Evolutionary conservation across 1,140 invertebrate species (phyloP), one percentile per base, ranked within the genome.

Genomic region (Temnothorax longispinosus): DNA sequence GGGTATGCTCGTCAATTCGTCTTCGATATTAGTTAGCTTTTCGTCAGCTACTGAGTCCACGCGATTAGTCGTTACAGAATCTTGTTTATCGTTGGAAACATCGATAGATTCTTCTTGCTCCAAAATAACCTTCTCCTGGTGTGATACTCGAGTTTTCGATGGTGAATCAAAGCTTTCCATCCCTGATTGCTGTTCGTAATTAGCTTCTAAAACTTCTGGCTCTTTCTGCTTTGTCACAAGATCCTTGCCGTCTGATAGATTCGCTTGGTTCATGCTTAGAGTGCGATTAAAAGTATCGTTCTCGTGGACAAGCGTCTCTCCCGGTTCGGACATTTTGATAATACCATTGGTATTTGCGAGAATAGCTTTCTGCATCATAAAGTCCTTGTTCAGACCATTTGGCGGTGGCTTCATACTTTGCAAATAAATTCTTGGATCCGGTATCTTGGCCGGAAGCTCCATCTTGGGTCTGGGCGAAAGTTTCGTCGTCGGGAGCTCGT

Each of bases 401-500:
- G 90, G 89, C 1, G 92, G 92, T 0, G 84, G 82, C n/a, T 94
- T 94, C 2, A 92, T 1, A 13, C 74, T 81, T 52, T 94, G 94
- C 2, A 85, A 38, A 13, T 93, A 86, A 35, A 92, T 82, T 85
- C 92, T 94, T 6, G 91, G 11, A 69, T 95, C 94, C 11, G 90
- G n/a, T 80, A 94, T 92, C 52, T 94, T 94, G 7, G 89, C 91
- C 5, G 93, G 92, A 50, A 94, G 87, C 47, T 95, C 94, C 89
- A 92, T 93, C 77, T 94, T 95, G n/a, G 91, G 88, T 85, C 93
- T 92, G 21, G 92, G 90, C 64, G 91, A 87, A 21, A 85, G 80
- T 67, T 93, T 93, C 11, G 56, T 65, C 21, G 69, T 35, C 32
- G 38, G 27, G 0, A 71, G 54, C 0, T 94, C 93, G 69, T 86